phyloP scores from a whole-genome alignment of 1,140 invertebrate species.

The Drosophila melanogaster region Release_6_plus_ISO1_MT NT_033777.3:8076001-8076500 shows the following conservation, averaged over 20 bases:
- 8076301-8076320: no score
- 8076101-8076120: constrained; percentile 67
- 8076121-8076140: constrained; percentile 12
- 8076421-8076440: constrained; percentile 71
- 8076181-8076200: constrained; percentile 58
- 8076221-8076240: constrained; percentile 52
- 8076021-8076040: constrained; percentile 56
- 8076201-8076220: constrained; percentile 81
- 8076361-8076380: no score
- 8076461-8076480: constrained; percentile 53
- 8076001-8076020: constrained; percentile 68
- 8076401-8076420: constrained; percentile 20
- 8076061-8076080: constrained; percentile 69
- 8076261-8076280: constrained; percentile 5
- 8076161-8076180: constrained; percentile 2
- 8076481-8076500: constrained; percentile 19
- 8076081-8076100: constrained; percentile 42
- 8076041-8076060: constrained; percentile 42
- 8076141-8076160: constrained; percentile 20
- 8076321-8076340: no score
- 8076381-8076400: background rate
- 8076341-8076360: no score
- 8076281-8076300: background rate
- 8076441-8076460: constrained; percentile 65
- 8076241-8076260: background rate